Evolutionary conservation across 30 jellyfish, hydroid and myxozoan species (phyloP).

Genomic region (Turritopsis dohrnii): DNA sequence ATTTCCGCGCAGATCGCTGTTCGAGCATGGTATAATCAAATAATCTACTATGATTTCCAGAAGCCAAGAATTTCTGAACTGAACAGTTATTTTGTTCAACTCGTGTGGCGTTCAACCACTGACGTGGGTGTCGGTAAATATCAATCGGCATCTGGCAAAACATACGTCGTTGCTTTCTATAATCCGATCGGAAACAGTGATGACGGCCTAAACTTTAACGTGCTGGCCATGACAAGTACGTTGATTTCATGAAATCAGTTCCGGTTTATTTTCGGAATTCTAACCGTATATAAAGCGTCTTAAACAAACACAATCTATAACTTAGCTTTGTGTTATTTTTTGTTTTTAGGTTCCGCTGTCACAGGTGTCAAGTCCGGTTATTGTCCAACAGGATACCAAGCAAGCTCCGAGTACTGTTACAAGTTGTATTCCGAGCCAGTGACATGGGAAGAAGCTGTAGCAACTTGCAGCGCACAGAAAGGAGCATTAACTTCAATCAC

Average conservation of each 20-base stretch:
- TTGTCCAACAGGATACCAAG: conserved; percentile 95
- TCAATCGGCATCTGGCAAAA: conserved; percentile 67
- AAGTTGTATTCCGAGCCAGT: conserved; percentile 70
- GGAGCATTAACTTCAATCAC: conserved; percentile 87
- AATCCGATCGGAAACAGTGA: conserved; percentile 81
- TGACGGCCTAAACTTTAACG: conserved; percentile 69
- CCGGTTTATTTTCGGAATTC: background rate
- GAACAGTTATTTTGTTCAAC: conserved; percentile 86
- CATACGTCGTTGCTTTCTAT: conserved; percentile 88
- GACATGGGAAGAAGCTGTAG: conserved; percentile 86
- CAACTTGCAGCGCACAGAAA: conserved; percentile 67
- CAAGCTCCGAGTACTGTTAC: conserved; percentile 75
- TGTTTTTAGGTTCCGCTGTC: conserved; percentile 40
- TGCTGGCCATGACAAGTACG: conserved; percentile 84
- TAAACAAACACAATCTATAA: too few relatives aligned
- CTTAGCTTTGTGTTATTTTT: too few relatives aligned
- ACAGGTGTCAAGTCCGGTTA: conserved; percentile 49
- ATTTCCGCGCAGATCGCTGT: conserved; percentile 74
- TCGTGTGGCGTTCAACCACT: conserved; percentile 90
- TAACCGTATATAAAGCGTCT: too few relatives aligned
- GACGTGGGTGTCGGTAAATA: conserved; percentile 94
- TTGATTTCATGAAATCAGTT: background rate
- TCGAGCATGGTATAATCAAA: conserved; percentile 95
- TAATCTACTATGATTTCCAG: conserved; percentile 73
- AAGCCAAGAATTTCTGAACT: conserved; percentile 58